phyloP scores from a whole-genome alignment of 2,888 invertebrate species.

The Phyllotreta cruciferae region DNA sequence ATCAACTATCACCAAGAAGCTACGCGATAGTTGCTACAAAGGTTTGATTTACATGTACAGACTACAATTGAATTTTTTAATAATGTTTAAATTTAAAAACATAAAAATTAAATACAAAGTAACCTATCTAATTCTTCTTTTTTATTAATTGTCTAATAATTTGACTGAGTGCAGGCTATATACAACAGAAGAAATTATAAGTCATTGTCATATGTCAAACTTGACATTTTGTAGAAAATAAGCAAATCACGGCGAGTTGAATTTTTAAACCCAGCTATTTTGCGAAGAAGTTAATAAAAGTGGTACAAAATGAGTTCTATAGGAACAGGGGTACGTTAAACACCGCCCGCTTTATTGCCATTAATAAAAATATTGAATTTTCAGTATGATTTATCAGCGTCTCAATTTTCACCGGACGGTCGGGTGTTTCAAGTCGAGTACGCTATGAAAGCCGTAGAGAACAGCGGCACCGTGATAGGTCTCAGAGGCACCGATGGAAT shows the following conservation, averaged over 20 bases:
- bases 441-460: slow-evolving; percentile 97
- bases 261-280: not conserved
- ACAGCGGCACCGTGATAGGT: slow-evolving; percentile 88
- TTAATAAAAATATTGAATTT: slow-evolving; percentile 49
- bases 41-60: not conserved
- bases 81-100: no score
- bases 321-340: slow-evolving; percentile 36
- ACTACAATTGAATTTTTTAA: no score
- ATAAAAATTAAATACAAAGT: no score
- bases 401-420: slow-evolving; percentile 99
- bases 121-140: no score
- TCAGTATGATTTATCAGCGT: slow-evolving; percentile 99
- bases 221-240: slow-evolving; percentile 1
- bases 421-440: slow-evolving; percentile 99
- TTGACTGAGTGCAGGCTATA: no score
- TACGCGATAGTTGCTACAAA: slow-evolving; percentile 56
- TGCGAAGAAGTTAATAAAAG: slow-evolving; percentile 6
- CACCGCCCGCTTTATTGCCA: not conserved
- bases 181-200: no score
- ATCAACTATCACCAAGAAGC: slow-evolving; percentile 71
- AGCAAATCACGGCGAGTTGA: slow-evolving; percentile 16
- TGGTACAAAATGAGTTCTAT: slow-evolving; percentile 36
- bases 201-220: no score
- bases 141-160: no score
- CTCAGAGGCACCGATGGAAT: slow-evolving; percentile 95